Percentiles rank a stretch among this genome's conserved stretches.
phyloP scores from a whole-genome alignment of 2,797 vertebrate genomes.

The Threskiornis aethiopicus region DNA sequence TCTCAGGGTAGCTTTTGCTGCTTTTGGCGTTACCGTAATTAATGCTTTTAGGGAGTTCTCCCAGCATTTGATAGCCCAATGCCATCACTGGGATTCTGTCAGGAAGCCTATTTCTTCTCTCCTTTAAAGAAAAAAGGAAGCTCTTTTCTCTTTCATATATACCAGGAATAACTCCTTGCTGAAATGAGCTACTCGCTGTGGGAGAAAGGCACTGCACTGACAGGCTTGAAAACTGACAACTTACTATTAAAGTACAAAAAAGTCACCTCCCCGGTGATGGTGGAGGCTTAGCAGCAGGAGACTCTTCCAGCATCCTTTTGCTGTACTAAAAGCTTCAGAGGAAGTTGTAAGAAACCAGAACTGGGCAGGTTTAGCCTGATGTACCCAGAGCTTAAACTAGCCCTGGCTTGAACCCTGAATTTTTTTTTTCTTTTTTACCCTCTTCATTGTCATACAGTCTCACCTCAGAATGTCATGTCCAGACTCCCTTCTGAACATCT shows the following conservation, averaged over 20 bases:
- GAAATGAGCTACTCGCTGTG: background rate
- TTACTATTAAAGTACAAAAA: background rate
- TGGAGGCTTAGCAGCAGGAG: conserved; percentile 3
- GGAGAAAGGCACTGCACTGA: background rate
- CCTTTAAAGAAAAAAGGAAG: background rate
- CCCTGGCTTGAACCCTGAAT: background rate
- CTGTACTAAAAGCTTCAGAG: background rate
- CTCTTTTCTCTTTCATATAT: background rate
- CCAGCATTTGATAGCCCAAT: background rate
- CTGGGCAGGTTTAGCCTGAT: background rate
- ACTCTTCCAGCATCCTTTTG: background rate
- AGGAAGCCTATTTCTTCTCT: background rate
- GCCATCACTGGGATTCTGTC: background rate
- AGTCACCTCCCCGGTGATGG: background rate
- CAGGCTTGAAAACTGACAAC: background rate
- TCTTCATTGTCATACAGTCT: background rate
- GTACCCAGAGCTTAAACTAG: background rate
- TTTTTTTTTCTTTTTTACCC: background rate
- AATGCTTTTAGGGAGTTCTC: background rate
- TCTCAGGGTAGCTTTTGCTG: background rate
- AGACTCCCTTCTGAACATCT: background rate
- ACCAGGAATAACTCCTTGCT: background rate
- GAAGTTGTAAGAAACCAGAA: background rate
- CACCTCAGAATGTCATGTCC: rapidly evolving
- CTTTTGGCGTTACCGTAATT: background rate